These are phyloP conservation scores for Drosophila affinis DNA, from an alignment of 2,888 invertebrate species.

Conservation along the genomic window DNA sequence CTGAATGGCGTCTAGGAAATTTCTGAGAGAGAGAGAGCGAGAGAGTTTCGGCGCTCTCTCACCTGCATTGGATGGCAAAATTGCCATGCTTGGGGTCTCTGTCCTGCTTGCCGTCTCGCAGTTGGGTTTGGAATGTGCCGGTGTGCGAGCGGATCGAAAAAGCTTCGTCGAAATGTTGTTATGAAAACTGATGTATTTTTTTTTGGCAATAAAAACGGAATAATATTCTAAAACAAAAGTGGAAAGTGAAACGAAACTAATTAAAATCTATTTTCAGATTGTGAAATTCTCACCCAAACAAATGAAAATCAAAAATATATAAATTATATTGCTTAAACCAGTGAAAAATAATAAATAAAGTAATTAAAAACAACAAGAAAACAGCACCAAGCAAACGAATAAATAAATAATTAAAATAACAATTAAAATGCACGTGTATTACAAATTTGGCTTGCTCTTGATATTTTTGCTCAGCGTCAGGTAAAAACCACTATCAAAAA, in stretches of 20 bases:
- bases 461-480: constrained; percentile 82
- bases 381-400: constrained; percentile 3
- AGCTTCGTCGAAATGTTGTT: background rate
- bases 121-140: constrained; percentile 21
- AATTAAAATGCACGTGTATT: constrained; percentile 80
- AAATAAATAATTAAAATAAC: constrained; percentile 22
- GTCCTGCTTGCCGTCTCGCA: background rate
- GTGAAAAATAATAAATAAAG: constrained; percentile 28
- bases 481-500: constrained; percentile 61
- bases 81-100: background rate
- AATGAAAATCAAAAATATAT: constrained; percentile 12
- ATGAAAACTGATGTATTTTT: constrained; percentile 2
- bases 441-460: constrained; percentile 82
- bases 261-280: constrained; percentile 35
- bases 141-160: constrained; percentile 33
- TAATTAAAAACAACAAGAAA: constrained; percentile 13
- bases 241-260: constrained; percentile 21
- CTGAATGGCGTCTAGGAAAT: background rate
- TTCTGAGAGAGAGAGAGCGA: background rate
- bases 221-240: background rate
- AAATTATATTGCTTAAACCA: constrained; percentile 11
- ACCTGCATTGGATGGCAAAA: background rate
- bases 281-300: constrained; percentile 11
- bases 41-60: background rate
- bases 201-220: constrained; percentile 4